Base-by-base conservation (phyloP, 2,888 invertebrate species). In the Vanessa cardui region DNA sequence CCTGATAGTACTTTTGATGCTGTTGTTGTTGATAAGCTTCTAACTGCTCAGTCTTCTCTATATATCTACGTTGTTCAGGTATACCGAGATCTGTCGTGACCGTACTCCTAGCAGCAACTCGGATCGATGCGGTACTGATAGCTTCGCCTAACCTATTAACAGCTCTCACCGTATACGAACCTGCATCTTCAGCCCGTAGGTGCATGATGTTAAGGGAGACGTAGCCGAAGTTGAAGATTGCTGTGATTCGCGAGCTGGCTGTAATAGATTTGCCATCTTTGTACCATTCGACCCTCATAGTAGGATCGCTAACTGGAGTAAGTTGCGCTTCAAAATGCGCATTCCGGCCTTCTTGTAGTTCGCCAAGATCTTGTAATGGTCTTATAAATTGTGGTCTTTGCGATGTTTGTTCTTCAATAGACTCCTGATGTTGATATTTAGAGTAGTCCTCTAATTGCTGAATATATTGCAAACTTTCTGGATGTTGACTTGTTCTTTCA, bases 201-300 rank as follows among this genome's bases (percentile, higher is more conserved):
- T 99, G 98, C 96, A 98, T 95, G 92, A 99, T 98, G 94, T 99
- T 99, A 84, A 99, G 96, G 93, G 98, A 98, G 94, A 99, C 98
- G 95, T 98, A 98, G 88, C 99, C 99, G 95, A 99, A 99, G 95
- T 99, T 99, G 95, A 98, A 98, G 94, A 98, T 97, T 88, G 98
- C 98, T 87, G 97, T 97, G 93, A 98, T 98, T 93, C 99, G 96
- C 87, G 98, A 98, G 93, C 99, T 99, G 85, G 98, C 98, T 92
- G 98, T 98, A 82, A 99, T 97, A 39, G 98, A 96, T 87, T 96
- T 95, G 77, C 98, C 99, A 94, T 97, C 97, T 93, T 97, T 98
- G 93, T 97, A 97, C 98, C 98, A 98, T 91, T 98, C 98, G 83
- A 98, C 97, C 92, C 96, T 96, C 97, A 98, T 98, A 58, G 96